These are phyloP conservation scores for Yponomeuta malinellus DNA, from an alignment of 2,888 invertebrate genomes.

Conservation along the genomic window DNA sequence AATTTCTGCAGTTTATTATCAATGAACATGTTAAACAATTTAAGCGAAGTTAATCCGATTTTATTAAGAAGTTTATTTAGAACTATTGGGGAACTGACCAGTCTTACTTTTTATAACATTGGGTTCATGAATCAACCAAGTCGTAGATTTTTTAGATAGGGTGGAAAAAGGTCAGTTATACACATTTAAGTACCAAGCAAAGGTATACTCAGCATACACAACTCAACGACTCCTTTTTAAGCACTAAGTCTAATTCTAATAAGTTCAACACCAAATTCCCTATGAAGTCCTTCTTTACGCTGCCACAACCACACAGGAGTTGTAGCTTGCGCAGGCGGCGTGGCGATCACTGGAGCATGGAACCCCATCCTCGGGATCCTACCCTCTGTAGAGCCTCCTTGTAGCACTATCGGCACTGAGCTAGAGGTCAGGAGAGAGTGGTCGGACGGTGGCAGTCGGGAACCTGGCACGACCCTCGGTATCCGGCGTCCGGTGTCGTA, in stretches of 20 bases:
- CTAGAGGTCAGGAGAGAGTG: background rate
- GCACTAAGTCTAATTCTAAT: background rate
- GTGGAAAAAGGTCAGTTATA: too few relatives aligned
- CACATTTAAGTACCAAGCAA: too few relatives aligned
- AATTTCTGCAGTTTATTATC: too few relatives aligned
- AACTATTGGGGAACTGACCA: too few relatives aligned
- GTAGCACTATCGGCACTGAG: background rate
- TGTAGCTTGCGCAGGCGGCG: background rate
- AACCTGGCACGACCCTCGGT: conserved; percentile 42
- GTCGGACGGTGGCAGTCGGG: conserved; percentile 43
- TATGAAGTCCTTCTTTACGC: background rate
- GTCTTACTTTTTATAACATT: too few relatives aligned
- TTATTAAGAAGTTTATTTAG: too few relatives aligned
- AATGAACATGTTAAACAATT: too few relatives aligned
- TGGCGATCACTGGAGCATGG: background rate
- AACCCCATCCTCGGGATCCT: background rate
- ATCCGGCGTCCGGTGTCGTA: conserved; percentile 38
- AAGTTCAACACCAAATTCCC: background rate
- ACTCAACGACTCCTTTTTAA: too few relatives aligned
- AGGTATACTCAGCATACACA: too few relatives aligned
- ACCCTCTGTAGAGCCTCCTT: background rate
- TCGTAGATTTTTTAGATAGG: too few relatives aligned
- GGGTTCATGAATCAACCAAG: too few relatives aligned
- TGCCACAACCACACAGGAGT: background rate
- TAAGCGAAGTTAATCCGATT: too few relatives aligned